Percentiles rank a stretch among this genome's conserved stretches.
These are phyloP conservation scores for Pristionchus pacificus DNA, from an alignment of 1,140 invertebrate genomes.

Conservation along the genomic window DNA sequence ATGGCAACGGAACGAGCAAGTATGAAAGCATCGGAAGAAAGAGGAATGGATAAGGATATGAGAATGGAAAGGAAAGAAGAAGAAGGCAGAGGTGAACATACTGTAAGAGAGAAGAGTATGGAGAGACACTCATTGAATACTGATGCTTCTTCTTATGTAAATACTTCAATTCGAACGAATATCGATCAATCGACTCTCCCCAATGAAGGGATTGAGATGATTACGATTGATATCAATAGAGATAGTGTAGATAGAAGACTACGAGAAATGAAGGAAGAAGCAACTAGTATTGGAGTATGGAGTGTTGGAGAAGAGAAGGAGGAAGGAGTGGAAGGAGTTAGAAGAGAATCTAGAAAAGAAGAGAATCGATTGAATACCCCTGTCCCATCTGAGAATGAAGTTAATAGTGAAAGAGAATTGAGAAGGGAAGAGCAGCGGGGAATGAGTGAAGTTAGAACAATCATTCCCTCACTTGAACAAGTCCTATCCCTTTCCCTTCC, in stretches of 20 bases:
- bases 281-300: constrained; percentile 8
- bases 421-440: no score
- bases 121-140: constrained; percentile 4
- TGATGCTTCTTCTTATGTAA: constrained; percentile 8
- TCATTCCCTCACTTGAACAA: no score
- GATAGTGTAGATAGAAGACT: constrained; percentile 10
- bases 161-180: background rate
- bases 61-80: constrained; percentile 6
- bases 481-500: no score
- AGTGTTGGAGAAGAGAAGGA: constrained; percentile 2
- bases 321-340: no score
- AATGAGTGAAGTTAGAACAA: no score
- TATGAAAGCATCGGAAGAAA: constrained; percentile 14
- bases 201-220: constrained; percentile 5
- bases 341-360: no score
- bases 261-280: constrained; percentile 17
- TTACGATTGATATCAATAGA: constrained; percentile 3
- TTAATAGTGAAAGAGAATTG: no score
- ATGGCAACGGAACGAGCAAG: constrained; percentile 4
- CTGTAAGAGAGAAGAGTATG: constrained; percentile 1
- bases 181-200: constrained; percentile 3
- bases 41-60: constrained; percentile 2
- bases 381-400: no score
- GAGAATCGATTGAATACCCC: no score
- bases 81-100: background rate